These are phyloP conservation scores for Dendrophyllia cribrosa DNA, from an alignment of 64 coral and sea anemone species.

Conservation along the genomic window DNA sequence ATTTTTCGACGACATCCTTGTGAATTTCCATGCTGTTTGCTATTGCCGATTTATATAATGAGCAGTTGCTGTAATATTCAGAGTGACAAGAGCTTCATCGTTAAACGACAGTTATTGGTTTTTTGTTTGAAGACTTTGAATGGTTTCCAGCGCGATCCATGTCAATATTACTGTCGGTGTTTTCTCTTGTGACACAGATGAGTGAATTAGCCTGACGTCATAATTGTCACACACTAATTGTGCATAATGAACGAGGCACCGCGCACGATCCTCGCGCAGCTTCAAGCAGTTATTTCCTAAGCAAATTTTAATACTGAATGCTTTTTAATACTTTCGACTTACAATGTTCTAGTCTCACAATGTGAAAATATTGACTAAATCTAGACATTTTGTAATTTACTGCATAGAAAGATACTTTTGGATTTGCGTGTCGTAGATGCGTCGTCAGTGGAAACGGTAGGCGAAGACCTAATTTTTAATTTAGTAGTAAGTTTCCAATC, in stretches of 20 bases:
- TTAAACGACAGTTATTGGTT: slow-evolving; percentile 13
- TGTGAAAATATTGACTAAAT: too few relatives aligned
- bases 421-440: too few relatives aligned
- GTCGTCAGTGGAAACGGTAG: too few relatives aligned
- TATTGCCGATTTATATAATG: neutral
- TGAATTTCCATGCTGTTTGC: slow-evolving; percentile 31
- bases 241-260: neutral
- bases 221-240: neutral
- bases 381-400: too few relatives aligned
- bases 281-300: neutral
- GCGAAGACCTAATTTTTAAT: too few relatives aligned
- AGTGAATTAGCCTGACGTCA: slow-evolving; percentile 25
- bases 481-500: too few relatives aligned
- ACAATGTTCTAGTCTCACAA: too few relatives aligned
- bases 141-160: slow-evolving; percentile 9
- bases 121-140: neutral
- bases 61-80: neutral
- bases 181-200: neutral
- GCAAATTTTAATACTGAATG: too few relatives aligned
- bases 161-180: slow-evolving; percentile 26
- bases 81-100: neutral
- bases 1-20: slow-evolving; percentile 82
- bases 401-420: too few relatives aligned
- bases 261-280: neutral
- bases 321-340: too few relatives aligned